These are phyloP conservation scores for Arrhamphus sclerolepis DNA, from an alignment of 2,797 vertebrate genomes.

Conservation along the genomic window DNA sequence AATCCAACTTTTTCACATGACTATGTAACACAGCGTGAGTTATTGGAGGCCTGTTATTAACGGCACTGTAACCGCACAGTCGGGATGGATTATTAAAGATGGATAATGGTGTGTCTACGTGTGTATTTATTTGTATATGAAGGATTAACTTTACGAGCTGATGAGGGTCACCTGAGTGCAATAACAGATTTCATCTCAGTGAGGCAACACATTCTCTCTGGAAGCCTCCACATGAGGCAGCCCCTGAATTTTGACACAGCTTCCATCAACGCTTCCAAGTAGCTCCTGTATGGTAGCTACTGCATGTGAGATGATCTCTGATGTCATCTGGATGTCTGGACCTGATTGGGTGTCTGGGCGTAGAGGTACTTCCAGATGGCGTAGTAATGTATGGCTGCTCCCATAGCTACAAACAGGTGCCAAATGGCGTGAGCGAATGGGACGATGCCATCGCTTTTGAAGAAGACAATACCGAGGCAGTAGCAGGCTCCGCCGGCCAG, in stretches of 20 bases:
- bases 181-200: conserved; percentile 3
- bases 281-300: conserved; percentile 29
- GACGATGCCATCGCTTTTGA: conserved; percentile 94
- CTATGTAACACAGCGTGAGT: too few species aligned
- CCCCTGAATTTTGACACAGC: conserved; percentile 44
- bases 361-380: conserved; percentile 98
- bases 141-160: conserved; percentile 17
- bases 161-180: conserved; percentile 34
- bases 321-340: conserved; percentile 86
- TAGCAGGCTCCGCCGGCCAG: conserved; percentile 89
- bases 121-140: too few species aligned
- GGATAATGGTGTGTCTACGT: too few species aligned
- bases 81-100: not conserved
- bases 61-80: too few species aligned
- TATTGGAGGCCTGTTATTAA: too few species aligned
- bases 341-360: conserved; percentile 72
- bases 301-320: conserved; percentile 61
- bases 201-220: not conserved
- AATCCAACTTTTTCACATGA: too few species aligned
- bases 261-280: conserved; percentile 17
- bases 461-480: conserved; percentile 93
- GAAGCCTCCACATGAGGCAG: conserved; percentile 24
- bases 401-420: conserved; percentile 94
- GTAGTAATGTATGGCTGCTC: conserved; percentile 93
- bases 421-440: conserved; percentile 97